These are phyloP conservation scores for Piezodorus guildinii DNA, from an alignment of 1,140 invertebrate species.

Conservation along the genomic window DNA sequence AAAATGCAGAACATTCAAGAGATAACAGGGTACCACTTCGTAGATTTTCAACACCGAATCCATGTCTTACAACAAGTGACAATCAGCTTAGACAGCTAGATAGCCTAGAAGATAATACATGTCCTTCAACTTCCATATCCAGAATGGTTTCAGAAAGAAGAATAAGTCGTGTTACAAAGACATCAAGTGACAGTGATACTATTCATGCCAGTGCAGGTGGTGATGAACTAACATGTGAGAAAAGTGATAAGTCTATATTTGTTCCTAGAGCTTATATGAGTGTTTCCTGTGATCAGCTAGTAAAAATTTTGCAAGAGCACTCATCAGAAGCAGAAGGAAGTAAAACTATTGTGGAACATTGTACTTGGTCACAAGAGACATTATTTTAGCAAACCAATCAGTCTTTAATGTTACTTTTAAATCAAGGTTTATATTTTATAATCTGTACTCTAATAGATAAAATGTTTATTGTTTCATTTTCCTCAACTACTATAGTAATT, in stretches of 20 bases:
- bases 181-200: constrained; percentile 25
- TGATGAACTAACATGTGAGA: constrained; percentile 13
- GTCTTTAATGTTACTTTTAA: neutral
- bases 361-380: constrained; percentile 30
- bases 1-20: constrained; percentile 15
- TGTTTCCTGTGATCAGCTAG: constrained; percentile 22
- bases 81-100: constrained; percentile 12
- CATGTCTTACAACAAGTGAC: neutral
- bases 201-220: constrained; percentile 12
- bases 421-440: constrained; percentile 17
- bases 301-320: constrained; percentile 24
- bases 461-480: constrained; percentile 6
- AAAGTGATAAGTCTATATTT: constrained; percentile 16
- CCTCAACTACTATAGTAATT: neutral
- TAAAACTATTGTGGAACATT: constrained; percentile 24
- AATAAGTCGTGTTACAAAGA: constrained; percentile 8
- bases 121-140: constrained; percentile 12
- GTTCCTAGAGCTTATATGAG: constrained; percentile 21
- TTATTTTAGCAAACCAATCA: constrained; percentile 25
- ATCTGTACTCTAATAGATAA: constrained; percentile 3
- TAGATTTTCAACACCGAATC: constrained; percentile 23
- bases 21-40: constrained; percentile 2
- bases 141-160: constrained; percentile 5
- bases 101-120: constrained; percentile 10
- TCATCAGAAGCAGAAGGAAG: constrained; percentile 16